phyloP scores from a whole-genome alignment of 2,888 invertebrate genomes.

The Eristalinus sepulchralis region DNA sequence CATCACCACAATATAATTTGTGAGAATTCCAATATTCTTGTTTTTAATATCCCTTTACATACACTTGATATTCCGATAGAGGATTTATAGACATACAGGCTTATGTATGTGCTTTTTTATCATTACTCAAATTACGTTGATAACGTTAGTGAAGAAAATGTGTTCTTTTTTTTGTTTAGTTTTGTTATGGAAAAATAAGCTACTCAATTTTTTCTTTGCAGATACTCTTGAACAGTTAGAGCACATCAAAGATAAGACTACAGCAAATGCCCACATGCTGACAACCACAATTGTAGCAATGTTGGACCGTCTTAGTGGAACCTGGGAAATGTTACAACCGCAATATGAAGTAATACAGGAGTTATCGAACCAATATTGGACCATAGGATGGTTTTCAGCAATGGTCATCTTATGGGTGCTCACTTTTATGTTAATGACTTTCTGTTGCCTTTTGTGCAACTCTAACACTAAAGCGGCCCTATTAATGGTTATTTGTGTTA shows the following conservation, averaged over 20 bases:
- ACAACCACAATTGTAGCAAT: constrained; percentile 78
- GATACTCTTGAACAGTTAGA: constrained; percentile 80
- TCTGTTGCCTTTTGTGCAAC: constrained; percentile 79
- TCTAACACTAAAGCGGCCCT: constrained; percentile 79
- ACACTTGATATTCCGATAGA: no score
- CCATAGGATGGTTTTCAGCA: constrained; percentile 78
- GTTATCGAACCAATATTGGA: constrained; percentile 79
- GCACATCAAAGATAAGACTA: constrained; percentile 78
- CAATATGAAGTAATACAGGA: constrained; percentile 76
- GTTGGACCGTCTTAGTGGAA: constrained; percentile 77
- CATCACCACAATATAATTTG: no score
- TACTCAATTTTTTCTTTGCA: constrained; percentile 59
- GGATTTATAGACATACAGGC: no score
- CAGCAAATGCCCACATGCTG: constrained; percentile 79
- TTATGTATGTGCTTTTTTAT: no score
- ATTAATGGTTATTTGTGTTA: constrained; percentile 77
- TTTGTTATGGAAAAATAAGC: no score
- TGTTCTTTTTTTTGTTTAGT: no score
- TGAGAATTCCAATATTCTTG: no score
- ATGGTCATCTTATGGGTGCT: constrained; percentile 78
- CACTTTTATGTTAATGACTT: constrained; percentile 78
- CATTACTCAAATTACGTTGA: no score
- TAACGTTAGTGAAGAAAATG: no score
- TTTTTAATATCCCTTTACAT: no score
- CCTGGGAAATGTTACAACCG: constrained; percentile 77